Conservation (phyloP, 37 sponge, comb jelly and placozoan genomes). For the Chondrilla cf. caribensis region DNA sequence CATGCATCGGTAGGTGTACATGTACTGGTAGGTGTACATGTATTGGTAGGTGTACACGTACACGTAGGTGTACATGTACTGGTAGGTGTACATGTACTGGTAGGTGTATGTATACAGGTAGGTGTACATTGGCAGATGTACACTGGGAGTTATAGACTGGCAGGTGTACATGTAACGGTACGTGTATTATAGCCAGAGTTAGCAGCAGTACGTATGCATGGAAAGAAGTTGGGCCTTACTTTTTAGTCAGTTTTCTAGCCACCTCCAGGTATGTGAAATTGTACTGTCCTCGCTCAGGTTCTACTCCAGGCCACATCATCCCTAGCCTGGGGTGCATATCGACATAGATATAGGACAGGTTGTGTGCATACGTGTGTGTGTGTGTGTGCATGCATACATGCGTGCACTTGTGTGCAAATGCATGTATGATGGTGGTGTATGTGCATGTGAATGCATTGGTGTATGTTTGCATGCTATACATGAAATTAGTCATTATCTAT, state of each 20-base stretch:
- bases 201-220: neutral
- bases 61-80: neutral
- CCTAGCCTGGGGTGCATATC: conserved; percentile 54
- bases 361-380: neutral
- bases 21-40: neutral
- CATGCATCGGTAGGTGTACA: neutral
- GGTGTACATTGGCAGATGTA: neutral
- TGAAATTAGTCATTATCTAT: no score
- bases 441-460: no score
- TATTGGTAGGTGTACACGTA: neutral
- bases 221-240: neutral
- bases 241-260: conserved; percentile 22
- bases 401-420: neutral
- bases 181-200: neutral
- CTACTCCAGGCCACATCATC: conserved; percentile 94
- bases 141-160: neutral
- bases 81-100: neutral
- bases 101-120: neutral
- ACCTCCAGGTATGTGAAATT: conserved; percentile 79
- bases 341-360: neutral
- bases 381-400: neutral
- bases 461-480: no score
- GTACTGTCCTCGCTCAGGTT: conserved; percentile 70
- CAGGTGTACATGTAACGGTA: neutral
- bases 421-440: neutral